Conservation (phyloP, 2,797 vertebrate species). For the Falco cherrug region DNA sequence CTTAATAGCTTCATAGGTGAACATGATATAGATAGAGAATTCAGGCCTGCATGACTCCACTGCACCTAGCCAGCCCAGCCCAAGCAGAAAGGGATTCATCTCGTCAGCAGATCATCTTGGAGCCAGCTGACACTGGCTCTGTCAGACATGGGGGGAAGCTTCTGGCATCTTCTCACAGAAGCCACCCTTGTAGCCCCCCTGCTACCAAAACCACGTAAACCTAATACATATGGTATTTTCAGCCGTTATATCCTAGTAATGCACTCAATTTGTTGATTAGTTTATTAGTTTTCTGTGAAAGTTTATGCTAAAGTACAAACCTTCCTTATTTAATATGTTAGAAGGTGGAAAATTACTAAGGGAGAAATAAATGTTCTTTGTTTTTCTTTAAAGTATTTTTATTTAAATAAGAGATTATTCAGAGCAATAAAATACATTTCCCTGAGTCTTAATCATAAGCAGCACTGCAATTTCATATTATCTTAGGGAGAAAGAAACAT, state of each 20-base stretch:
- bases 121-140: too few relatives aligned
- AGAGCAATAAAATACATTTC: constrained; percentile 36
- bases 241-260: background rate
- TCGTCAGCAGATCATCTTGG: too few relatives aligned
- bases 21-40: background rate
- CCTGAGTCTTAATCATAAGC: constrained; percentile 42
- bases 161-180: too few relatives aligned
- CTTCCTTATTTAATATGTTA: constrained; percentile 28
- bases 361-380: constrained; percentile 48
- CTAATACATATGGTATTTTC: constrained; percentile 12
- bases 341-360: constrained; percentile 46
- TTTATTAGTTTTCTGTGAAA: constrained; percentile 10
- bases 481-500: constrained; percentile 11
- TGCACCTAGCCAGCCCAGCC: background rate
- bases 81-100: background rate
- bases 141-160: too few relatives aligned
- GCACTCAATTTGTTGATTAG: background rate
- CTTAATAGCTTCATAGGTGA: background rate
- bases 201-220: too few relatives aligned
- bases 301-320: constrained; percentile 20
- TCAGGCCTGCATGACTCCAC: background rate
- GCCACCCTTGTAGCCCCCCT: too few relatives aligned
- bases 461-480: constrained; percentile 25
- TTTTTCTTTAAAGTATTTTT: constrained; percentile 49
- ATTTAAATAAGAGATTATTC: constrained; percentile 52